Evolutionary conservation across 1,140 invertebrate genomes (phyloP).

Genomic region (Sarcophaga peregrina): DNA sequence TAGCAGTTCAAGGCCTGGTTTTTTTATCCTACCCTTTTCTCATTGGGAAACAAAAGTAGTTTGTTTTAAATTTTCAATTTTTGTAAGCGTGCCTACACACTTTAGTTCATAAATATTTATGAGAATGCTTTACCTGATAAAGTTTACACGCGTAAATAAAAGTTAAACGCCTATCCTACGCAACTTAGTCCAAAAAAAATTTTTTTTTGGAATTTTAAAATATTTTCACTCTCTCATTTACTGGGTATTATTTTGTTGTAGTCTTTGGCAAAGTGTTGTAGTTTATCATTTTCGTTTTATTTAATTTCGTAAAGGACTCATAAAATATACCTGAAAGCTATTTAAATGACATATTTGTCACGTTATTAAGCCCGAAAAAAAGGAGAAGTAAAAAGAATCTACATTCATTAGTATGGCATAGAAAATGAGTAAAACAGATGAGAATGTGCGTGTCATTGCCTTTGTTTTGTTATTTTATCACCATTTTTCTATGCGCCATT

Average conservation of each 20-base stretch:
- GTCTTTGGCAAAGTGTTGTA: background rate
- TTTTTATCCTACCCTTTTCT: no score
- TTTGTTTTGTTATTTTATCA: background rate
- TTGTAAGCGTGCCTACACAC: background rate
- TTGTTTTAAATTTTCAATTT: no score
- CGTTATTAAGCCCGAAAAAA: background rate
- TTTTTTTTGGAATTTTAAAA: no score
- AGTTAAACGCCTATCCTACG: constrained; percentile 15
- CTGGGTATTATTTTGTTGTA: background rate
- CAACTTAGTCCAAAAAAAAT: background rate
- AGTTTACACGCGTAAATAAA: constrained; percentile 26
- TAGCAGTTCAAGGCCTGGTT: no score
- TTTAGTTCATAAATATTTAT: constrained; percentile 36
- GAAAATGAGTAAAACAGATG: background rate
- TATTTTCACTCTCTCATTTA: background rate
- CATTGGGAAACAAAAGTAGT: no score
- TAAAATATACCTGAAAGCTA: background rate
- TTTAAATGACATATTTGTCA: constrained; percentile 34
- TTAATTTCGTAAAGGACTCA: background rate
- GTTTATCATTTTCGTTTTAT: background rate
- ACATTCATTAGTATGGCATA: background rate
- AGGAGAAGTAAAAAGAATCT: background rate
- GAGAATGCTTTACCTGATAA: constrained; percentile 20
- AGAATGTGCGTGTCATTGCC: constrained; percentile 38
- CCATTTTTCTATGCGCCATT: background rate